Evolutionary conservation across 2,888 invertebrate genomes (phyloP).

Genomic region (Epicampocera succincta): DNA sequence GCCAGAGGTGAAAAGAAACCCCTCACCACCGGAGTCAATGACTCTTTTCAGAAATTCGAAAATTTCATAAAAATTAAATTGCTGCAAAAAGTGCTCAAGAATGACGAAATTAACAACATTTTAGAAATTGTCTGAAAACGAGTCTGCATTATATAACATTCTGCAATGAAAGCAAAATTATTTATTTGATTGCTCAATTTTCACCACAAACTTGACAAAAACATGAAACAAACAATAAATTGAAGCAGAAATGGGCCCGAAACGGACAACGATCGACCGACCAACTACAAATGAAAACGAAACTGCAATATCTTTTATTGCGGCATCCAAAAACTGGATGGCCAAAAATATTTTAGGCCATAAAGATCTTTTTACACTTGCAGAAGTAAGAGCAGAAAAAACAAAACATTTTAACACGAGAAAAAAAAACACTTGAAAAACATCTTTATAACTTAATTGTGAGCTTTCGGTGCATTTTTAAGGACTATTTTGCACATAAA

Average conservation of each 20-base stretch:
- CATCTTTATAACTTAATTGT: slow-evolving; percentile 67
- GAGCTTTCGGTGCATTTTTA: slow-evolving; percentile 13
- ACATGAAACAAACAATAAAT: slow-evolving; percentile 3
- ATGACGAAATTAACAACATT: slow-evolving; percentile 37
- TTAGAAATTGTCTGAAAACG: slow-evolving; percentile 42
- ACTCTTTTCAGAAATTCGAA: slow-evolving; percentile 4
- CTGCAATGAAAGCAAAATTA: slow-evolving; percentile 71
- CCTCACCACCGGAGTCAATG: slow-evolving; percentile 35
- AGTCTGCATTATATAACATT: slow-evolving; percentile 58
- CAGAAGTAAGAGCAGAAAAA: no score
- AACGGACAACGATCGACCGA: neutral
- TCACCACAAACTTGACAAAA: slow-evolving; percentile 46
- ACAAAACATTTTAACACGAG: neutral
- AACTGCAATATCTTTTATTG: slow-evolving; percentile 23
- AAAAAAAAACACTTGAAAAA: slow-evolving; percentile 52
- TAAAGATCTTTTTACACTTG: slow-evolving; percentile 52
- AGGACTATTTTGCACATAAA: slow-evolving; percentile 61
- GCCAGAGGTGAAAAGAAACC: no score
- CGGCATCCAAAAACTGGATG: neutral
- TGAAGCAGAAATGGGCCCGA: slow-evolving; percentile 9
- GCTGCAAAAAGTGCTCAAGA: slow-evolving; percentile 31
- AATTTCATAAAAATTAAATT: slow-evolving; percentile 35
- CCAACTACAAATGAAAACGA: slow-evolving; percentile 29
- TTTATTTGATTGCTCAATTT: slow-evolving; percentile 73
- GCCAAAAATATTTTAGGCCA: slow-evolving; percentile 16